These are phyloP conservation scores for Sepiola atlantica DNA, from an alignment of 2,888 invertebrate genomes.

Conservation along the genomic window DNA sequence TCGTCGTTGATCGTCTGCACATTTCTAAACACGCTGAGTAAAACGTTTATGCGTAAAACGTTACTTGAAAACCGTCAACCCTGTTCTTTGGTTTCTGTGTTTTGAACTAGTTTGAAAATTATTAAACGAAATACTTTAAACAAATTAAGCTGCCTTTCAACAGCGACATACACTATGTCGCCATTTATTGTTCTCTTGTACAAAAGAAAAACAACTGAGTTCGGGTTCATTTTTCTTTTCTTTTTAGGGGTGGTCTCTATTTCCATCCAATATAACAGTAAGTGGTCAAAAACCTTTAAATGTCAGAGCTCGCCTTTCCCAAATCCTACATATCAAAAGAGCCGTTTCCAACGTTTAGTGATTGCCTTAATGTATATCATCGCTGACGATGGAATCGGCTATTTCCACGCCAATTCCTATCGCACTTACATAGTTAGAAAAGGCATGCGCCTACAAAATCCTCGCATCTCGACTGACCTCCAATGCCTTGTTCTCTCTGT, in stretches of 20 bases:
- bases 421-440: no score
- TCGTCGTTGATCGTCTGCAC: no score
- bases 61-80: neutral
- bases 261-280: neutral
- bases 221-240: neutral
- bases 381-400: no score
- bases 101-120: neutral
- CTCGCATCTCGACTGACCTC: no score
- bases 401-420: no score
- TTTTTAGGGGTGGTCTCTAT: neutral
- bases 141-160: neutral
- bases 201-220: constrained; percentile 32
- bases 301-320: neutral
- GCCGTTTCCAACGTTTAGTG: neutral
- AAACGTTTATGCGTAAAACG: no score
- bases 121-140: neutral
- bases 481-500: no score
- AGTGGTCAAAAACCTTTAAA: constrained; percentile 5
- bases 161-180: neutral
- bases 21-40: no score
- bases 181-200: neutral
- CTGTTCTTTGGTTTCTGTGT: neutral
- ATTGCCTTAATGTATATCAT: no score
- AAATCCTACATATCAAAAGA: neutral
- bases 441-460: no score